Conservation (phyloP, 2,113 vertebrate species). For the Asarcornis scutulata region DNA sequence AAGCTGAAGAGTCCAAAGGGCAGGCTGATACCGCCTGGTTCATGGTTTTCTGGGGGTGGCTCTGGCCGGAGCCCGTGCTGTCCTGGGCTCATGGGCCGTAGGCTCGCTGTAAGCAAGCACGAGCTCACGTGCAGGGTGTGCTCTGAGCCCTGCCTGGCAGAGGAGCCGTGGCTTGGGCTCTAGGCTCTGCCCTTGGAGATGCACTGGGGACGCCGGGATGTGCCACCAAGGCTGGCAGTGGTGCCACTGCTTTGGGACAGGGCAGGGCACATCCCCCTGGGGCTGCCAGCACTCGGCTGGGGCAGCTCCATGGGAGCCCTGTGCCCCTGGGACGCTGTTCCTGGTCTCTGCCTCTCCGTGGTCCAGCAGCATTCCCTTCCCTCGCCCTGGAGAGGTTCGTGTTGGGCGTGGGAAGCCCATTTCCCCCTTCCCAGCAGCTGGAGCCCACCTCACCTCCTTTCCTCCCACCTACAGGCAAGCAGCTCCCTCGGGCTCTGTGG, state of each 20-base stretch:
- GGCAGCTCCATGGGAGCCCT: no score
- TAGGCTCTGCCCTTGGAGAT: rapidly evolving
- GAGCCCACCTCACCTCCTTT: background rate
- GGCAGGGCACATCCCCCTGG: rapidly evolving
- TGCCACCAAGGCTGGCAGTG: rapidly evolving
- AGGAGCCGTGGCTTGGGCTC: rapidly evolving
- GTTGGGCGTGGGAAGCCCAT: conserved; percentile 15
- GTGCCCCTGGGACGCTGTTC: background rate
- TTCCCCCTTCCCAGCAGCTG: background rate
- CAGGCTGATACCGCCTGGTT: background rate
- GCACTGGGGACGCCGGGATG: rapidly evolving
- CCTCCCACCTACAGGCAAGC: background rate
- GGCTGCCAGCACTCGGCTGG: no score
- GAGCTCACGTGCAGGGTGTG: rapidly evolving
- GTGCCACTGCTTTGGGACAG: background rate
- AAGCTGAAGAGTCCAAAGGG: background rate
- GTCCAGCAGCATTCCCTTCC: background rate
- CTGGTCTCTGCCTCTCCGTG: background rate
- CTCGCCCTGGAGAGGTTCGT: background rate
- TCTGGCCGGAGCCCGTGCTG: rapidly evolving
- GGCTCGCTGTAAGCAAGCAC: rapidly evolving
- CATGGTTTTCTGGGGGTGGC: rapidly evolving
- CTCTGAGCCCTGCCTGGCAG: background rate
- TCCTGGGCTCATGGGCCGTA: background rate
- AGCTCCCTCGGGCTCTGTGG: background rate